Evolutionary conservation across 2,888 invertebrate genomes (phyloP).

Genomic region (Rhodophaea formosa): DNA sequence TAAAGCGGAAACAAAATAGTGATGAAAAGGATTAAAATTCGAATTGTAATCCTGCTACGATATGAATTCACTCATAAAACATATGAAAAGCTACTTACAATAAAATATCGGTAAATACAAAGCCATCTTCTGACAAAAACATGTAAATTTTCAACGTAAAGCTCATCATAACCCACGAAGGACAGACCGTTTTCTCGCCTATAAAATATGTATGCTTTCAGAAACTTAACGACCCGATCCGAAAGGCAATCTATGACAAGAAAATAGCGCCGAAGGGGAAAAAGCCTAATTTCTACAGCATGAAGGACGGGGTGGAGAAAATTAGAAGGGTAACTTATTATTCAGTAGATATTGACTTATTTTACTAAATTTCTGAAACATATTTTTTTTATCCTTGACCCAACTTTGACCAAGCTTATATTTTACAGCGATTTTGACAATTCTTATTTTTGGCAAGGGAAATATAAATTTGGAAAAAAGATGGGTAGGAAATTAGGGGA

Average conservation of each 20-base stretch:
- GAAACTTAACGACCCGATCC: slow-evolving; percentile 72
- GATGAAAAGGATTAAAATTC: no score
- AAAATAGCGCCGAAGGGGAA: slow-evolving; percentile 75
- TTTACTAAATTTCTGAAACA: not conserved
- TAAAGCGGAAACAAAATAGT: no score
- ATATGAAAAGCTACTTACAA: no score
- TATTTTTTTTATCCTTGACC: not conserved
- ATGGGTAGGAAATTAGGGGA: no score
- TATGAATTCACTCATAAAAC: no score
- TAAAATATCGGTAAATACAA: no score
- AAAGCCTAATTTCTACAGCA: slow-evolving; percentile 63
- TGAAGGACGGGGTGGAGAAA: slow-evolving; percentile 69
- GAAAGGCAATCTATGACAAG: slow-evolving; percentile 72
- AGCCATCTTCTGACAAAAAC: no score
- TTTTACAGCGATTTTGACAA: no score
- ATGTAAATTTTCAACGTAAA: not conserved
- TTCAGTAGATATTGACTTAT: not conserved
- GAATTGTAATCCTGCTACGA: no score
- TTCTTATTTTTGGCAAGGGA: no score
- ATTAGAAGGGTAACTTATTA: slow-evolving; percentile 53
- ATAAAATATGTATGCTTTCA: slow-evolving; percentile 34
- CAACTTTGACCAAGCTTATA: no score
- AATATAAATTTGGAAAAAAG: no score
- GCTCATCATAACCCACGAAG: not conserved
- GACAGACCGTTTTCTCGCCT: not conserved